Base-by-base conservation (phyloP, 92 coral and sea anemone species). In the Porites lobata region DNA sequence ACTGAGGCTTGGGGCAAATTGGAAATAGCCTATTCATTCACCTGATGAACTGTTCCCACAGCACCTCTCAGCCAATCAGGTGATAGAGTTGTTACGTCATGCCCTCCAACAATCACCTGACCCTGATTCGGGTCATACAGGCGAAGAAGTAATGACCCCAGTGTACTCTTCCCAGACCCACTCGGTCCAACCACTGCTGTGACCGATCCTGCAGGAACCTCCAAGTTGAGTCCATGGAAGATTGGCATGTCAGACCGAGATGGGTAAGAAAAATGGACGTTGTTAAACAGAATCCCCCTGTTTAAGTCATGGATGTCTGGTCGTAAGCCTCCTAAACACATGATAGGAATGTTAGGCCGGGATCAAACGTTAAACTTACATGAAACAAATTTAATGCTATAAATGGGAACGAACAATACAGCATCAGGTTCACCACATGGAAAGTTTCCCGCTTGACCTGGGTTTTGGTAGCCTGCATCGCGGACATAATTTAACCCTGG, bases 171-270 rank as follows among this genome's bases (percentile, higher is more conserved):
- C 15, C 99, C 99, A 57, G 99, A 97, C 22, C 99, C 99, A 82
- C 99, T 97, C 29, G 98, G 98, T 12, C 99, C 99, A 56, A 97
- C 99, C 12, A 97, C 96, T 0, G 99, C 99, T 32, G 99, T 97
- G 59, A 97, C 93, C 11, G 96, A 91, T 69, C 98, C 98, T 0
- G 97, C 95, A 7, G 95, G 98, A 8, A 95, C 92, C 2, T 69
- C 84, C 65, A 97, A 96, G 64, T 92, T 84, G 1, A 97, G 83
- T 76, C 91, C 92, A 17, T 75, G 74, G 87, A 97, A 97, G 58
- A 97, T 92, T 32, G 87, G 79, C 65, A 83, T 79, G 57, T 97
- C 97, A 59, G 95, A 92, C 59, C 99, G 96, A 50, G 99, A 92
- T 8, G 99, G 99, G 84, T 97, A 97, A 57, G 90, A 75, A 76